A percentile compares a stretch with the other conserved stretches of the same genome.
Evolutionary conservation across 2,113 vertebrate species (phyloP).

Genomic region (Seriola aureovittata): DNA sequence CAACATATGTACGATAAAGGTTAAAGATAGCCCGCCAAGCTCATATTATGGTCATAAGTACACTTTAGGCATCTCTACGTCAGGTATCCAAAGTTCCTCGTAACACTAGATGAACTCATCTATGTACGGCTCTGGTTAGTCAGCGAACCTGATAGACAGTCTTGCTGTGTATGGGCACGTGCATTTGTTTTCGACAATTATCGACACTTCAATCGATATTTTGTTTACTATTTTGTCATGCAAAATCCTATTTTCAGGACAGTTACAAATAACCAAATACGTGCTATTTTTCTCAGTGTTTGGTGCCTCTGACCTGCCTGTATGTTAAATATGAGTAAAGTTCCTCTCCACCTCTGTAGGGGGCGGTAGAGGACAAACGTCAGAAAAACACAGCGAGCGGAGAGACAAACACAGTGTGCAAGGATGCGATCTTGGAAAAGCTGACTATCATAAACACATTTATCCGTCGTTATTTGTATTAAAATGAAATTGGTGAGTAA

Average conservation of each 20-base stretch:
- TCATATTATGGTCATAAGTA: neutral
- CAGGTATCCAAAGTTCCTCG: accelerated
- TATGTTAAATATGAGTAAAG: too few relatives aligned
- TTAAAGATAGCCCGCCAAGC: accelerated
- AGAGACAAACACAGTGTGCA: neutral
- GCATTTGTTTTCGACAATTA: conserved; percentile 34
- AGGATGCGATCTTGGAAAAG: conserved; percentile 32
- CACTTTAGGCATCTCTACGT: accelerated
- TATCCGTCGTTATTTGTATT: neutral
- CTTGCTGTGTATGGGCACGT: neutral
- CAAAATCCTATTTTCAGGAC: neutral
- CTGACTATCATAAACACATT: neutral
- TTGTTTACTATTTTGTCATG: accelerated
- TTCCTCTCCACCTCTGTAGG: conserved; percentile 30
- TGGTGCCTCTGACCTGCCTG: too few relatives aligned
- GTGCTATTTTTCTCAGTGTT: too few relatives aligned
- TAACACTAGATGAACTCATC: neutral
- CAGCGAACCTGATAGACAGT: neutral
- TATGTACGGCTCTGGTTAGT: neutral
- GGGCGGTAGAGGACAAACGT: neutral
- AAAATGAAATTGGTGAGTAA: conserved; percentile 79
- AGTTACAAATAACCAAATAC: neutral
- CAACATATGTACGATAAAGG: neutral
- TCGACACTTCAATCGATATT: neutral
- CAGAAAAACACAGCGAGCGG: neutral